Conservation (phyloP, 35 echinoderm and acorn worm species). For the Chiridota heheva region DNA sequence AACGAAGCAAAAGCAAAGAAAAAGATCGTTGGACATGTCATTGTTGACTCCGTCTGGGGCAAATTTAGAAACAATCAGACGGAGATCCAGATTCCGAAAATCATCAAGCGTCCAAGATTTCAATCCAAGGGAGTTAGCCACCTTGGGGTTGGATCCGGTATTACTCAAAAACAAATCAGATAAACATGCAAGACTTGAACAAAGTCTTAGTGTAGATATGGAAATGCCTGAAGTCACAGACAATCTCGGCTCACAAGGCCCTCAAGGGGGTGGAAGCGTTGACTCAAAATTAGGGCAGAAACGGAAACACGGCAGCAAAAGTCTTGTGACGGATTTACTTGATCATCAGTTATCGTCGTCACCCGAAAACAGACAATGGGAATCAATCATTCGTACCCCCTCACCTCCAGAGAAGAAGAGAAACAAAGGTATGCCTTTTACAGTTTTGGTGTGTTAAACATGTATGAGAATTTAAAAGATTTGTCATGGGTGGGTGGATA, state of each 20-base stretch:
- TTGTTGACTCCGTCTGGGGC: conserved; percentile 19
- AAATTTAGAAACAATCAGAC: background rate
- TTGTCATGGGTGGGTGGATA: too few species aligned
- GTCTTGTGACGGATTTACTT: conserved; percentile 35
- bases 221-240: conserved; percentile 27
- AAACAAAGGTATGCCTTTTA: conserved; percentile 66
- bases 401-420: conserved; percentile 91
- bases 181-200: conserved; percentile 41
- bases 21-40: background rate
- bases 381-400: conserved; percentile 19
- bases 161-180: too few species aligned
- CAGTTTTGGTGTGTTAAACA: background rate
- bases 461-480: too few species aligned
- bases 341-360: conserved; percentile 52
- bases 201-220: conserved; percentile 39
- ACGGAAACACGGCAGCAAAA: conserved; percentile 64
- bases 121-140: conserved; percentile 11
- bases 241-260: conserved; percentile 29
- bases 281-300: conserved; percentile 79
- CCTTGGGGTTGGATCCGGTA: background rate
- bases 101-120: conserved; percentile 75
- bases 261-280: conserved; percentile 36
- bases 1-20: conserved; percentile 66
- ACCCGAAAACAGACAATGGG: conserved; percentile 39
- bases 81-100: conserved; percentile 53